Base-by-base conservation (phyloP, 2,113 vertebrate species). In the Triplophysa dalaica region DNA sequence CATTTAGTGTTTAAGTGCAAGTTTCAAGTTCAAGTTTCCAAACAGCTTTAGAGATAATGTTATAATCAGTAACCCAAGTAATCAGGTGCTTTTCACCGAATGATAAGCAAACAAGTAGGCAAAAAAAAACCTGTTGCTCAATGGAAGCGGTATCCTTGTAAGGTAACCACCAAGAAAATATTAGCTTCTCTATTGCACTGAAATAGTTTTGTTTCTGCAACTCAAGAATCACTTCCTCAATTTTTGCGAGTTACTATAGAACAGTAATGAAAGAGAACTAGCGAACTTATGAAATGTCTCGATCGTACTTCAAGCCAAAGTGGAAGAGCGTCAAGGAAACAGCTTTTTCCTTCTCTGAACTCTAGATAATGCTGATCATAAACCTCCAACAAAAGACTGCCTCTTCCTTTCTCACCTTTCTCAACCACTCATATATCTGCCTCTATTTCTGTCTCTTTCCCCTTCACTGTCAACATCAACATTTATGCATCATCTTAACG, bases 291-390 rank as follows among this genome's bases (percentile, higher is more conserved):
- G 14, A 33, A 29, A 54, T 1, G 8, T 26, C 16, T 52, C 16
- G 29, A 63, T 19, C 67, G 41, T 62, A 33, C 62, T 67, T 79
- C 60, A 79, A 50, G 77, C 19, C 14, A 50, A 48, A 68, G 41
- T 50, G 45, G 48, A 45, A 68, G 64, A 80, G 58, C 50, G 52
- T 80, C 66, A 83, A 83, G 76, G 82, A 83, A 81, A 73, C 72
- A 74, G 56, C 60, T 79, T 82, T 81, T 83, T 82, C 84, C 79
- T 83, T 29, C 17, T 65, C 4, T 9, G 33, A 63, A 17, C 70
- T 33, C 60, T 14, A 80, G 26, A 80, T 52, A 80, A 43, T 61
- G 58, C 58, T 41, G 43, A 63, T 43, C 41, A 43, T 70, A n/a
- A n/a, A 58, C 80, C 22, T 41, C 56, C 19, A 24, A 8, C 6